Conservation (phyloP, 37 sponge, comb jelly and placozoan species). For the Crambe crambe region DNA sequence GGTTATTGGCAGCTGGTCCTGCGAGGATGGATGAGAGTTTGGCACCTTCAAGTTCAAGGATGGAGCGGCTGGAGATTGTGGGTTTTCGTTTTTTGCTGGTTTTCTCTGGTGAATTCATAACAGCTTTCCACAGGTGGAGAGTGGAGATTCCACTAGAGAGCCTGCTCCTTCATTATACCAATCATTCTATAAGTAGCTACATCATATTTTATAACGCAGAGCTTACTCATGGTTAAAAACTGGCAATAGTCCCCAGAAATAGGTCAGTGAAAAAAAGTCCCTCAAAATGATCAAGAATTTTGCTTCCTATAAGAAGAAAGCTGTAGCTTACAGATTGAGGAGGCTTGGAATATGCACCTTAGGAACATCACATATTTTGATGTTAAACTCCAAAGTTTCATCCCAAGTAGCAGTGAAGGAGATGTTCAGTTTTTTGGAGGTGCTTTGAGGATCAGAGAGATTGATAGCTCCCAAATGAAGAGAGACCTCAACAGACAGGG, state of each 20-base stretch:
- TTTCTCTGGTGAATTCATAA: no score
- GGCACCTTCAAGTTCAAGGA: not conserved
- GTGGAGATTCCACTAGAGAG: not conserved
- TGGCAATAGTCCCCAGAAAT: slow-evolving; percentile 49
- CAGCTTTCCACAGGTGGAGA: not conserved
- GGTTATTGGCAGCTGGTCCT: slow-evolving; percentile 56
- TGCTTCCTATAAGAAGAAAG: slow-evolving; percentile 18
- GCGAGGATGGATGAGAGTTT: slow-evolving; percentile 2
- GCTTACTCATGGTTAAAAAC: slow-evolving; percentile 44
- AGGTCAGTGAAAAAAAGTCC: not conserved
- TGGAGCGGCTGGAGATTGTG: not conserved
- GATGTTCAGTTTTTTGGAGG: not conserved
- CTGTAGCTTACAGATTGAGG: no score
- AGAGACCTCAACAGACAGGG: slow-evolving; percentile 27
- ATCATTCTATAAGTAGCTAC: not conserved
- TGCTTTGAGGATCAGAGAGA: not conserved
- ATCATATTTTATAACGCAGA: no score
- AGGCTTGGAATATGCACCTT: slow-evolving; percentile 36
- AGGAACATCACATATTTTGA: slow-evolving; percentile 41
- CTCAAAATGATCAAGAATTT: slow-evolving; percentile 40
- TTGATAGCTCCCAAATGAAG: slow-evolving; percentile 54
- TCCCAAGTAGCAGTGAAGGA: slow-evolving; percentile 20
- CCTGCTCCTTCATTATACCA: not conserved
- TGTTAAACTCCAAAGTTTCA: slow-evolving; percentile 25
- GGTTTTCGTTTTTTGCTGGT: no score